Conservation (phyloP, 1,140 invertebrate genomes). For the Bombus impatiens region DNA sequence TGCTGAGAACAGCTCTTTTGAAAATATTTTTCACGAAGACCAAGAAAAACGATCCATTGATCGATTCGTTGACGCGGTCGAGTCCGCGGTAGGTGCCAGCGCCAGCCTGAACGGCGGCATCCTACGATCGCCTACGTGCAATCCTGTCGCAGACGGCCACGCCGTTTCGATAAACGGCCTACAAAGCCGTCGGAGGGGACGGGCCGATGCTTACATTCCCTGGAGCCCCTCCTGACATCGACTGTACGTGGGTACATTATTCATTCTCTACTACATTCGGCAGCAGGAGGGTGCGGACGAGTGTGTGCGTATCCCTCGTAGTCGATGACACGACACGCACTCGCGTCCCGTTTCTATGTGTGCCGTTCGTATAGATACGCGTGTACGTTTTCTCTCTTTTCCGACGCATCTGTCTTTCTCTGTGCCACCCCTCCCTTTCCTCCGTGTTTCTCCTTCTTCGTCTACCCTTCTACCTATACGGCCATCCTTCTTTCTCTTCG, state of each 20-base stretch:
- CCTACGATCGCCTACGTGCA: constrained; percentile 49
- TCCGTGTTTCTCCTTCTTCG: not conserved
- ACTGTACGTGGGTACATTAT: constrained; percentile 67
- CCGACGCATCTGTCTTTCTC: constrained; percentile 19
- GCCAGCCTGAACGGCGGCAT: constrained; percentile 1
- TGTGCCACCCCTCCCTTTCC: not conserved
- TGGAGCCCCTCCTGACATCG: constrained; percentile 60
- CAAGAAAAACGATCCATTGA: not conserved
- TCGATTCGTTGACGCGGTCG: not conserved
- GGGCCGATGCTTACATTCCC: constrained; percentile 61
- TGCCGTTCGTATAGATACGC: not conserved
- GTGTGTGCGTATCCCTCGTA: constrained; percentile 45
- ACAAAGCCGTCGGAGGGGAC: constrained; percentile 47
- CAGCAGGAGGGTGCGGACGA: constrained; percentile 55
- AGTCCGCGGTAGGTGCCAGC: constrained; percentile 9
- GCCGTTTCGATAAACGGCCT: constrained; percentile 63
- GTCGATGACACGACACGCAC: constrained; percentile 22
- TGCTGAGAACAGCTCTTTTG: accelerated
- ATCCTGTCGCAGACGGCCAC: constrained; percentile 37
- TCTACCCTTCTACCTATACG: not conserved
- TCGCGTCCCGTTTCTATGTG: constrained; percentile 1
- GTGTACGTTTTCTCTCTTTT: constrained; percentile 9
- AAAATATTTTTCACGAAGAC: too few relatives aligned
- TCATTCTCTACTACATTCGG: constrained; percentile 67
- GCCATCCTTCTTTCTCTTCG: not conserved